Conservation (phyloP, 2,888 invertebrate genomes). For the Ceriagrion tenellum region DNA sequence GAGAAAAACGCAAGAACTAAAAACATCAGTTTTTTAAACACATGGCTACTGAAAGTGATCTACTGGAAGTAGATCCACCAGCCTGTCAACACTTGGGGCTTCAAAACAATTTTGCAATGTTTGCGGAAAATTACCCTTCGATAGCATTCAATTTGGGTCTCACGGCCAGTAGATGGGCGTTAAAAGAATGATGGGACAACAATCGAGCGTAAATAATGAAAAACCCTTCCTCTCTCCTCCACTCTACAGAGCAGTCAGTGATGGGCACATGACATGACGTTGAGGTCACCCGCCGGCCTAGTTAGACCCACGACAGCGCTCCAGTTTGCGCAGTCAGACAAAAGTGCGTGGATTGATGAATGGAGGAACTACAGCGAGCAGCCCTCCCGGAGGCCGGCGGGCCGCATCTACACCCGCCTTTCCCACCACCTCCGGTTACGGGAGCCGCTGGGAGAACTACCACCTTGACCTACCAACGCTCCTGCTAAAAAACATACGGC, state of each 20-base stretch:
- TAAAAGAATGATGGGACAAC: background rate
- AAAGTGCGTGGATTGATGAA: slow-evolving; percentile 32
- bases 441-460: background rate
- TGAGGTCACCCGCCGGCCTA: background rate
- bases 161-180: background rate
- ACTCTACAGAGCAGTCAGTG: background rate
- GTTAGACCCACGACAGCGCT: background rate
- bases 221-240: background rate
- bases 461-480: background rate
- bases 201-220: background rate
- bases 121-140: no score
- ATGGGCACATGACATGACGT: background rate
- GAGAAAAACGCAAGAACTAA: no score
- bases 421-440: background rate
- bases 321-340: background rate
- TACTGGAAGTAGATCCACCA: no score
- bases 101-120: no score
- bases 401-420: background rate
- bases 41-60: no score
- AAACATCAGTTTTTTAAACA: no score
- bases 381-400: background rate
- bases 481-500: background rate
- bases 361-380: background rate
- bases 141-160: background rate
- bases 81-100: no score